phyloP scores from a whole-genome alignment of 2,888 invertebrate genomes.

The Liposcelis brunnea region DNA sequence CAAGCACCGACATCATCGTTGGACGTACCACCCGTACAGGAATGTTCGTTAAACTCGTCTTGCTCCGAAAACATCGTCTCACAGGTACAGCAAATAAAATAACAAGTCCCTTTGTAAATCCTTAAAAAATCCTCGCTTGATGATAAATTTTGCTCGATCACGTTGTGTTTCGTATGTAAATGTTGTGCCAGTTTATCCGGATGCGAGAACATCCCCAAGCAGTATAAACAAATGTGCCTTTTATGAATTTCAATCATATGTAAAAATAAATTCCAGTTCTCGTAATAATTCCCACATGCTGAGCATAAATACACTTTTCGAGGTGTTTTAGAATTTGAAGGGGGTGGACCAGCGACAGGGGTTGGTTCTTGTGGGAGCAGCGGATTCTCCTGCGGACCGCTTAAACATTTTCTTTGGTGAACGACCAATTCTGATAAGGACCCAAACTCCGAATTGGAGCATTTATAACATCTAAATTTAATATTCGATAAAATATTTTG shows the following conservation, averaged over 20 bases:
- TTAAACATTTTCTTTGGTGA: conserved; percentile 45
- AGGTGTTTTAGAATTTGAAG: conserved; percentile 43
- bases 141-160: conserved; percentile 49
- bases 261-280: conserved; percentile 69
- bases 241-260: conserved; percentile 72
- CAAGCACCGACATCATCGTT: conserved; percentile 22
- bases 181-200: conserved; percentile 64
- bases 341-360: conserved; percentile 26
- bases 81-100: conserved; percentile 65
- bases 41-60: conserved; percentile 50
- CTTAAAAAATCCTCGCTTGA: conserved; percentile 49
- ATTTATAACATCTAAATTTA: conserved; percentile 56
- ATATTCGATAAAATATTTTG: conserved; percentile 52
- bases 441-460: conserved; percentile 48
- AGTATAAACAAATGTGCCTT: conserved; percentile 65
- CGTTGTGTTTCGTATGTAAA: conserved; percentile 58
- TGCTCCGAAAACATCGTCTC: conserved; percentile 59
- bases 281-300: conserved; percentile 67
- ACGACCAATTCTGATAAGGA: conserved; percentile 47
- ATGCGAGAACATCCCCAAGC: conserved; percentile 64
- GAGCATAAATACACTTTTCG: conserved; percentile 66
- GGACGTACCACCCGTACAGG: conserved; percentile 19
- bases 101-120: conserved; percentile 47
- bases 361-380: conserved; percentile 25
- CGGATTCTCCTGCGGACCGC: conserved; percentile 15